Evolutionary conservation across 2,797 vertebrate genomes (phyloP).

Genomic region (Avahi laniger): DNA sequence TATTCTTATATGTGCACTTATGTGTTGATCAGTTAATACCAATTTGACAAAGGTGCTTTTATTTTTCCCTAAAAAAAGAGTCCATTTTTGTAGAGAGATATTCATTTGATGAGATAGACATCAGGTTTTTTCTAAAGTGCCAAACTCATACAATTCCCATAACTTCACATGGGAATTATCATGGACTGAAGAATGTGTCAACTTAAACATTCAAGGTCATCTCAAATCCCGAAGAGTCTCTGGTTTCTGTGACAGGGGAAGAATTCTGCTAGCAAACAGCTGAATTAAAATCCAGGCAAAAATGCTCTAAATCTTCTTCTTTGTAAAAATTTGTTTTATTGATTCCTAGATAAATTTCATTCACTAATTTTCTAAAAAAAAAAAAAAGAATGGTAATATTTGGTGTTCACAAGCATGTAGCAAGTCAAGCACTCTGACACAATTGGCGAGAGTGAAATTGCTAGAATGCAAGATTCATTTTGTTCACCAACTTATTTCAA

Average conservation of each 20-base stretch:
- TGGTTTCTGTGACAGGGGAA: background rate
- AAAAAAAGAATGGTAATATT: background rate
- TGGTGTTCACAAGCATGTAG: background rate
- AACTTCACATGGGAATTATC: background rate
- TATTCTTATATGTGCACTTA: too few relatives aligned
- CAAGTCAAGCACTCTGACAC: background rate
- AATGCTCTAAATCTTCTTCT: background rate
- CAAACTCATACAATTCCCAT: background rate
- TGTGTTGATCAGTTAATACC: too few relatives aligned
- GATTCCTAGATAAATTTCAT: background rate
- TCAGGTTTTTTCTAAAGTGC: constrained; percentile 15
- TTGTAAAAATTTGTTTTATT: background rate
- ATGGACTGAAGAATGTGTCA: background rate
- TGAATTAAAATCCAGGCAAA: background rate
- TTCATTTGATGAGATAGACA: background rate
- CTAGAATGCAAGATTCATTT: constrained; percentile 39
- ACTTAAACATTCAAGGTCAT: background rate
- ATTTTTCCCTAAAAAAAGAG: constrained; percentile 58
- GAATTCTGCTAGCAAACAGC: background rate
- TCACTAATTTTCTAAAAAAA: constrained; percentile 14
- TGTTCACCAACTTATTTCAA: background rate
- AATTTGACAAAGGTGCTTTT: constrained; percentile 43
- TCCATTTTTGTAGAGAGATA: background rate
- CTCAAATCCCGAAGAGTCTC: background rate
- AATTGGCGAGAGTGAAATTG: background rate